Conservation (phyloP, 2,113 vertebrate genomes). For the Nothoprocta perdicaria region DNA sequence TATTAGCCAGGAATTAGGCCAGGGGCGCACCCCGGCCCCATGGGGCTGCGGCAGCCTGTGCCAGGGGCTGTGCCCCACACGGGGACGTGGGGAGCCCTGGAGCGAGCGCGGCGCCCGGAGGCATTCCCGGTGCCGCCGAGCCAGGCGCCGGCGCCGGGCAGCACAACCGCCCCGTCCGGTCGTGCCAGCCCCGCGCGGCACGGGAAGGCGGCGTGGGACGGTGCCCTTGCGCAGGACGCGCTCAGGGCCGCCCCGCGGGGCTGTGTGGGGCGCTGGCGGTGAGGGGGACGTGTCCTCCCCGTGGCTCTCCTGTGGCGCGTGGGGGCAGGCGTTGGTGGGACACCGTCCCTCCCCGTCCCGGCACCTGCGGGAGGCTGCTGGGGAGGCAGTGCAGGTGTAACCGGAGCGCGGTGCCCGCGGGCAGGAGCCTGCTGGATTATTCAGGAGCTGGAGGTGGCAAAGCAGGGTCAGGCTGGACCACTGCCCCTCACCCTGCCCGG, state of each 20-base stretch:
- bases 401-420: background rate
- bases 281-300: background rate
- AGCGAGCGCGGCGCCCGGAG: background rate
- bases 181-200: background rate
- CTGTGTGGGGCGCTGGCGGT: background rate
- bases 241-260: too few relatives aligned
- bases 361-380: background rate
- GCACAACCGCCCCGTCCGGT: background rate
- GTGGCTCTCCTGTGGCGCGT: background rate
- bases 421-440: background rate
- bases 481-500: background rate
- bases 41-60: background rate
- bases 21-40: background rate
- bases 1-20: background rate
- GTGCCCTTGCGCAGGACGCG: background rate
- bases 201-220: background rate
- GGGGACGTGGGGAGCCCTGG: background rate
- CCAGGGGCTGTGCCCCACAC: background rate
- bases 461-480: rapidly evolving
- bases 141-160: background rate
- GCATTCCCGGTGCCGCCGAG: background rate
- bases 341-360: background rate
- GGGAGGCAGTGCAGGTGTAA: background rate
- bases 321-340: background rate
- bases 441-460: background rate